Base-by-base conservation (phyloP, 2,113 vertebrate species). In the Oxygymnocypris stewartii region DNA sequence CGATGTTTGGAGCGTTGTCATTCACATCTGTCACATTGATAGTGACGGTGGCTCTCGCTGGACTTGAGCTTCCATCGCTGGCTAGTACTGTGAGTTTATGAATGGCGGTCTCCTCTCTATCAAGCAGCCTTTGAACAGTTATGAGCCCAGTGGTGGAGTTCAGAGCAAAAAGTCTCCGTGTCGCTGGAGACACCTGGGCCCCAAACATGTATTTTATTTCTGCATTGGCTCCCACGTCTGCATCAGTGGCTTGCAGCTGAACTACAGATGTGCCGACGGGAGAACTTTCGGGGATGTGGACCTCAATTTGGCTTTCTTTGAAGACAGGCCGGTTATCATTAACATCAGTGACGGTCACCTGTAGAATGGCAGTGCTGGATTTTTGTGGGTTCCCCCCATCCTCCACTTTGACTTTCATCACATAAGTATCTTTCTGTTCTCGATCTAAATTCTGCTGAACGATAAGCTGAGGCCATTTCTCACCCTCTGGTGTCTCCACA, bases 391-490 rank as follows among this genome's bases (percentile, higher is more conserved):
- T 97, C 49, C 98, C 98, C 76, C 98, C 98, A 75, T 99, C 98
- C 92, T 99, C 98, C 69, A 99, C 98, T 94, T 99, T 99, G 92
- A 99, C 97, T 95, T 99, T 99, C 98, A 99, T 99, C 91, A 99
- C 98, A 28, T 99, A 99, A 23, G 97, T 99, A 83, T 99, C 98
- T 93, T 99, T 99, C 93, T 97, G 98, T 92, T 99, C 98, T 91
- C 98, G 93, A 93, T 99, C 98, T 94, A 99, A 94, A 94, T 97
- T 98, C 93, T 98, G 97, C 92, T 99, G 98, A 90, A 99, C 97
- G 37, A 99, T 99, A 88, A 99, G 95, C 92, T 99, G 98, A 2
- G 98, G 98, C 98, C 98, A 99, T 95, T 99, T 99, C 93, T 99
- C 98, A 69, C 98, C 98, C 93, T 99, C 98, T 0, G 97, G 97